Evolutionary conservation across 1,140 invertebrate species (phyloP), one percentile per base, ranked within the genome.

Genomic region (Euwallacea fornicatus): DNA sequence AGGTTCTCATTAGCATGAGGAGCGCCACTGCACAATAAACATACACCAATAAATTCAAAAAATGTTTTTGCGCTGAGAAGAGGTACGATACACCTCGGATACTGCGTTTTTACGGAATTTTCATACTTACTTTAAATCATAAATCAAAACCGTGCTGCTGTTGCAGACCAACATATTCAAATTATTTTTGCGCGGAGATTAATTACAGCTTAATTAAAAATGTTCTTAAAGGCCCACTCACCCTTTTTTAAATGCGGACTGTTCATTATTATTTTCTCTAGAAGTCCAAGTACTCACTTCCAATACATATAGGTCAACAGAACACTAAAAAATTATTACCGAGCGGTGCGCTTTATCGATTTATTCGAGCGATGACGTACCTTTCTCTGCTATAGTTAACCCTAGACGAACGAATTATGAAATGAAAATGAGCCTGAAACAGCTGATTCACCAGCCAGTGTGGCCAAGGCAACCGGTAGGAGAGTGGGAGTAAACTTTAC

Each of bases 241-340:
- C 71, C 71, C 54, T 62, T 73, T 9, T 58, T 61, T 33, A 73
- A 53, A 73, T 73, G 71, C 7, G 71, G 60, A 59, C 71, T 58
- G 42, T 73, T 73, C 71, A 73, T 73, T 66, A 41, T 60, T 42
- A 7, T 60, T 42, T 60, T 41, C n/a, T 56, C 8, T 41, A 60
- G 11, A 4, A 60, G 11, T 60, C 54, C 13, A 50, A 11, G 10
- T n/a, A 4, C 33, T 56, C 33, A 21, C 33, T 16, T 59, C 42
- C 54, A 16, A 11, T 33, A 42, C 13, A 33, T 33, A 33, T 33
- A 33, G 21, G 21, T 33, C 21, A 62, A 63, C 41, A 33, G 33
- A 59, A 58, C 16, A 66, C 10, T 42, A 54, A 56, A 42, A 7
- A 33, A 42, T 42, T 58, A 7, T 63, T 42, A 72, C 53, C 42